Evolutionary conservation across 2,797 vertebrate species (phyloP).

Genomic region (Gallinago nigripennis): DNA sequence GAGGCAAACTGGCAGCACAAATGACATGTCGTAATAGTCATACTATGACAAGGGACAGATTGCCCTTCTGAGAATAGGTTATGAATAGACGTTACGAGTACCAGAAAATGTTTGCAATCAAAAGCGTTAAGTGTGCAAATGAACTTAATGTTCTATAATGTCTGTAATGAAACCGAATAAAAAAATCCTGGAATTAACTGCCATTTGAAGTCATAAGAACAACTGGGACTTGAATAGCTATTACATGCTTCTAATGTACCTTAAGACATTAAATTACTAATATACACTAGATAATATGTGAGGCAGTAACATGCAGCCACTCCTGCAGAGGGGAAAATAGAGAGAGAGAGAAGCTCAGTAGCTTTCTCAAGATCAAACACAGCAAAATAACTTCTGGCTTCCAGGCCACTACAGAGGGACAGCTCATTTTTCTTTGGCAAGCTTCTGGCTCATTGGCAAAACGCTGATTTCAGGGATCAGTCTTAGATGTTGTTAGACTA

Average conservation of each 20-base stretch:
- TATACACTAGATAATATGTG: background rate
- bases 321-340: background rate
- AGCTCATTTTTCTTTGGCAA: background rate
- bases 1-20: conserved; percentile 11
- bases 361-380: conserved; percentile 35
- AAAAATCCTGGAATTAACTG: conserved; percentile 7
- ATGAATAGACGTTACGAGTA: background rate
- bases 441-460: background rate
- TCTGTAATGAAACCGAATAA: background rate
- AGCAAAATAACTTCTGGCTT: conserved; percentile 1
- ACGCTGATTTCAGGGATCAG: background rate
- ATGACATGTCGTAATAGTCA: conserved; percentile 2
- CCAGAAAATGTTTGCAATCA: conserved; percentile 28
- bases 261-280: conserved; percentile 15
- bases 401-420: background rate
- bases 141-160: conserved; percentile 30
- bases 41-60: background rate
- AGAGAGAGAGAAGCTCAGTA: background rate
- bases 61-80: conserved; percentile 17
- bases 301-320: background rate
- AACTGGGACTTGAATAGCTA: background rate
- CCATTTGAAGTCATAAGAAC: conserved; percentile 1
- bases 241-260: background rate
- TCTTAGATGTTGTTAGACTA: background rate
- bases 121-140: conserved; percentile 9